Conservation (phyloP, 2,113 vertebrate genomes). For the Sterrhoptilus dennistouni region DNA sequence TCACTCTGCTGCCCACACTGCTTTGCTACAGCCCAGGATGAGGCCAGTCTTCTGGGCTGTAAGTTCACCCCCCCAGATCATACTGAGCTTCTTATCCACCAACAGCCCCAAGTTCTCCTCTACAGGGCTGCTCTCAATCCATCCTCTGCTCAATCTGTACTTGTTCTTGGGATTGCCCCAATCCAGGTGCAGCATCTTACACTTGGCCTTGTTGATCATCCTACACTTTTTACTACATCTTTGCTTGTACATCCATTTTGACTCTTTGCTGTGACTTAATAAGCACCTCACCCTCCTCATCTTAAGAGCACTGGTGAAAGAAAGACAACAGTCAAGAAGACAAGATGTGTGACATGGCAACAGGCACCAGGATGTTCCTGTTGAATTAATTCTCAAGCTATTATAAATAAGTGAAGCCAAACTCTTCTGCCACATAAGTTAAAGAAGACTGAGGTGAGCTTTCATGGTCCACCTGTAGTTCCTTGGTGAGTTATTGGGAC, state of each 20-base stretch:
- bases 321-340: accelerated
- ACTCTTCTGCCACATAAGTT: neutral
- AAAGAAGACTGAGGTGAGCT: neutral
- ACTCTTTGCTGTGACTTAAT: neutral
- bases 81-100: neutral
- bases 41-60: neutral
- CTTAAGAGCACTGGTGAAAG: neutral
- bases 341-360: neutral
- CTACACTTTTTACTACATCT: neutral
- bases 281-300: neutral
- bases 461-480: neutral
- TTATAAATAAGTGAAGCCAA: neutral
- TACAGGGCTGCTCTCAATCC: neutral
- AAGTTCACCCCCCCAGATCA: neutral
- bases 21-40: neutral
- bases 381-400: neutral
- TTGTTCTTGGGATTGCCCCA: neutral
- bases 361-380: neutral
- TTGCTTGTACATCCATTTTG: neutral
- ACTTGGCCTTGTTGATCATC: neutral
- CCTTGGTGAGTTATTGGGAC: neutral
- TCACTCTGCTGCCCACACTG: neutral
- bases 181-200: neutral
- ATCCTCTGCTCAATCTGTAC: accelerated
- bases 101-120: neutral